These are phyloP conservation scores for Gobionotothen gibberifrons DNA, from an alignment of 2,797 vertebrate species.

Conservation along the genomic window DNA sequence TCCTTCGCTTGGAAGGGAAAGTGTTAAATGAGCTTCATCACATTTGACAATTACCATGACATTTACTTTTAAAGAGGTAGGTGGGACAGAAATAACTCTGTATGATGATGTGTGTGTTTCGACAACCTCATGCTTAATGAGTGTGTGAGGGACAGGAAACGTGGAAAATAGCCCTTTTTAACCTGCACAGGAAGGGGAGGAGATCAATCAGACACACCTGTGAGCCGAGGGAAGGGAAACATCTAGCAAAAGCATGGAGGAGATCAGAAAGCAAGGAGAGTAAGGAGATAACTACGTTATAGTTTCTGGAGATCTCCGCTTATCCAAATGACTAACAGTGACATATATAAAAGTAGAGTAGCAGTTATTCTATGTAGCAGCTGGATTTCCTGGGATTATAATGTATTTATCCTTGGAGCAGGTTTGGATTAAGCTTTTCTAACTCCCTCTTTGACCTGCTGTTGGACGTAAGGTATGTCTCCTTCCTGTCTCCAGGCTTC, in stretches of 20 bases:
- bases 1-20: neutral
- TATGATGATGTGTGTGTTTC: neutral
- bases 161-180: neutral
- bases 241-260: neutral
- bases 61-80: slow-evolving; percentile 6
- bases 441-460: neutral
- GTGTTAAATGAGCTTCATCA: slow-evolving; percentile 11
- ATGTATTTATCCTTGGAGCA: neutral
- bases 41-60: neutral
- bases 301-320: neutral
- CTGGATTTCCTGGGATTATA: neutral
- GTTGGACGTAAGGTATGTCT: neutral
- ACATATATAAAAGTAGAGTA: neutral
- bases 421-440: neutral
- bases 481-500: neutral
- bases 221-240: neutral
- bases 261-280: neutral
- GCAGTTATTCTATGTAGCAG: neutral
- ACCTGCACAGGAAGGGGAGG: neutral
- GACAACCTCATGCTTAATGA: neutral
- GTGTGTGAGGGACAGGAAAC: neutral
- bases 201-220: neutral
- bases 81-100: neutral
- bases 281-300: neutral
- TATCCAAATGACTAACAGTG: neutral